Percentiles rank a stretch among this genome's conserved stretches.
phyloP scores from a whole-genome alignment of 2,113 vertebrate species.

The Pelodiscus sinensis region DNA sequence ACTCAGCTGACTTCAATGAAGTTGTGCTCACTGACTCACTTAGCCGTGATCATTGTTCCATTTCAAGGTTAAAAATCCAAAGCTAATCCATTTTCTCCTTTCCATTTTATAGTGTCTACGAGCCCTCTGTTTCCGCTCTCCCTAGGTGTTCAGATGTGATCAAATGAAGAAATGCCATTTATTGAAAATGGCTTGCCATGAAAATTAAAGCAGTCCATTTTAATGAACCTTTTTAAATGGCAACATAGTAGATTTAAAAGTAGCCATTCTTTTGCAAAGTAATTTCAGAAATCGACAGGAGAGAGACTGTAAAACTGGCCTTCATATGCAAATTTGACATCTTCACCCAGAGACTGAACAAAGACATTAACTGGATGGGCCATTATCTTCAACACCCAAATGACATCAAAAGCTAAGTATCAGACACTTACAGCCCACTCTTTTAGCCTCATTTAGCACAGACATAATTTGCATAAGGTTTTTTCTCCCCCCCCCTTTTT shows the following conservation, averaged over 20 bases:
- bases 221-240: neutral
- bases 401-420: too few species aligned
- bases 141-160: rapidly evolving
- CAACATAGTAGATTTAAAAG: neutral
- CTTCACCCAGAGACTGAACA: too few species aligned
- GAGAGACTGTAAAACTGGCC: too few species aligned
- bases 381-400: too few species aligned
- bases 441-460: too few species aligned
- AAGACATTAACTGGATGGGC: too few species aligned
- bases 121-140: neutral
- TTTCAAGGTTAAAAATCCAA: neutral
- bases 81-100: neutral
- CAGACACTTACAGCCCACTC: too few species aligned
- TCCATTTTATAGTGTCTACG: neutral
- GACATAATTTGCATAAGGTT: too few species aligned
- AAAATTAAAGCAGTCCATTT: neutral
- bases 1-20: neutral
- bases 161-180: neutral
- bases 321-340: too few species aligned
- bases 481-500: too few species aligned
- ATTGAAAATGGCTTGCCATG: neutral
- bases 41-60: neutral
- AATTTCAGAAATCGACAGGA: too few species aligned
- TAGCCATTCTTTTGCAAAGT: too few species aligned
- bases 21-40: neutral